Percentiles rank a stretch among this genome's conserved stretches.
Evolutionary conservation across 2,113 vertebrate genomes (phyloP).

Genomic region (Sphyrna mokarran): DNA sequence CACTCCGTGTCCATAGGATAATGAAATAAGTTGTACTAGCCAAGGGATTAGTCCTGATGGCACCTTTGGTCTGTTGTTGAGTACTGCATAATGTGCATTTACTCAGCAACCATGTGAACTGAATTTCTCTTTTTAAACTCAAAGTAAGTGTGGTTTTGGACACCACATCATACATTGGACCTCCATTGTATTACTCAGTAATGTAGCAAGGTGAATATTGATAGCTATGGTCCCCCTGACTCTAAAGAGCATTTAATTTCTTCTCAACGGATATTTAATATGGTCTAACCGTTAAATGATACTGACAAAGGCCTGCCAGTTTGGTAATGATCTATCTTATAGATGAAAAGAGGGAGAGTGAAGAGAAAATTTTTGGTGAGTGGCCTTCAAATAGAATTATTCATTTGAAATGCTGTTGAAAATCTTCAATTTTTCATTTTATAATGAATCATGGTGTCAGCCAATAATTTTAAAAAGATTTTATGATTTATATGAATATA

Average conservation of each 20-base stretch:
- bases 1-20: neutral
- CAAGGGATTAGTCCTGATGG: neutral
- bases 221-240: neutral
- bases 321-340: neutral
- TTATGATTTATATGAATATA: neutral
- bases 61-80: neutral
- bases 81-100: neutral
- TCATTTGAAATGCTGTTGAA: neutral
- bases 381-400: neutral
- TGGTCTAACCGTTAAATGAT: neutral
- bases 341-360: neutral
- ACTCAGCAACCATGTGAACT: neutral
- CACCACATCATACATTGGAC: neutral
- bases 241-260: neutral
- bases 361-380: neutral
- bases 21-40: neutral
- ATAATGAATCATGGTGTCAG: neutral
- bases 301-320: neutral
- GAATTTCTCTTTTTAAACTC: neutral
- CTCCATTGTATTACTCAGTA: neutral
- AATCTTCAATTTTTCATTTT: neutral
- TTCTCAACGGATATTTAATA: neutral
- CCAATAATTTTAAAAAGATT: neutral
- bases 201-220: neutral
- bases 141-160: neutral